phyloP scores from a whole-genome alignment of 1,140 invertebrate species.

The Tribolium castaneum region DNA sequence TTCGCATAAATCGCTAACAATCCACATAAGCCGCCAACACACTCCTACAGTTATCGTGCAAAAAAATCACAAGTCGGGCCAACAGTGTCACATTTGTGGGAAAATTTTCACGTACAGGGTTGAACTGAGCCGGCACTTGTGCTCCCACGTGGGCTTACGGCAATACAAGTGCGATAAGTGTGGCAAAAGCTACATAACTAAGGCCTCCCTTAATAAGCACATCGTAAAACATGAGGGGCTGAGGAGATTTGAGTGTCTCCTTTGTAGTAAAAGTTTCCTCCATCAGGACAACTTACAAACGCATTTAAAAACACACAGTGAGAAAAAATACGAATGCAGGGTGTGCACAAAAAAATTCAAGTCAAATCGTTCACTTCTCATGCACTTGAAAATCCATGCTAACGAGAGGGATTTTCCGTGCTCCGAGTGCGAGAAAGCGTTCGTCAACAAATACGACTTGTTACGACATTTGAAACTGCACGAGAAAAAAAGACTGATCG shows the following conservation, averaged over 20 bases:
- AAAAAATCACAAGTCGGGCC: not conserved
- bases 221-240: constrained; percentile 17
- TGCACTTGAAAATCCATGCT: constrained; percentile 35
- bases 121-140: constrained; percentile 16
- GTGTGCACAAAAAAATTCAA: constrained; percentile 42
- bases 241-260: constrained; percentile 5
- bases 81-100: constrained; percentile 42
- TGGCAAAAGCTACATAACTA: constrained; percentile 11
- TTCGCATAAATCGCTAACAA: not conserved
- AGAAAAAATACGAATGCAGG: constrained; percentile 22
- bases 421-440: constrained; percentile 39
- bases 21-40: not conserved
- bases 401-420: constrained; percentile 41
- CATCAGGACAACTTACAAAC: constrained; percentile 29
- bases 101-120: constrained; percentile 5
- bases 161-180: constrained; percentile 36
- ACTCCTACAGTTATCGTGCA: not conserved
- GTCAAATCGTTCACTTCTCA: constrained; percentile 11
- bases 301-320: constrained; percentile 36
- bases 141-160: not conserved
- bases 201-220: constrained; percentile 18
- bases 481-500: constrained; percentile 39
- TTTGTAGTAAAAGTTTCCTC: constrained; percentile 39
- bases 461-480: constrained; percentile 30
- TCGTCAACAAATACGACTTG: constrained; percentile 40